Conservation (phyloP, 2,888 invertebrate genomes). For the Callinectes sapidus region DNA sequence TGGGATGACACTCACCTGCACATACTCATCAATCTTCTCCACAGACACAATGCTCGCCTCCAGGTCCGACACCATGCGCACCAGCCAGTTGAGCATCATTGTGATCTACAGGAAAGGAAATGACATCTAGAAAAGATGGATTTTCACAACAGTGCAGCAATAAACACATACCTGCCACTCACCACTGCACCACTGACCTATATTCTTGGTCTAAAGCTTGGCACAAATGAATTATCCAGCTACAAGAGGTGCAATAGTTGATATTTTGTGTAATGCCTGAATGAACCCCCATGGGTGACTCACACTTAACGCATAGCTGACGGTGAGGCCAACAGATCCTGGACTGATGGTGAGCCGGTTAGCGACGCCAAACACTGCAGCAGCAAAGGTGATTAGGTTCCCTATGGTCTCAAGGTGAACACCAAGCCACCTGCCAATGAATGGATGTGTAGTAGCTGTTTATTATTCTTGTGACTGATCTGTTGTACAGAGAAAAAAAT, state of each 20-base stretch:
- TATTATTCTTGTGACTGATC: background rate
- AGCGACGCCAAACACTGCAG: conserved; percentile 93
- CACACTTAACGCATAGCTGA: conserved; percentile 77
- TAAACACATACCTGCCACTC: too few species aligned
- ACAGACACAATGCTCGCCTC: conserved; percentile 78
- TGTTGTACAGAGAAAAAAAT: conserved; percentile 17
- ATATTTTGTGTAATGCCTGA: background rate
- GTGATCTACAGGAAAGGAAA: conserved; percentile 75
- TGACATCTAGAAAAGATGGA: background rate
- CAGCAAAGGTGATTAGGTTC: conserved; percentile 94
- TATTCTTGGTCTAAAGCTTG: too few species aligned
- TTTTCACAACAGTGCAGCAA: background rate
- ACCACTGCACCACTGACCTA: too few species aligned
- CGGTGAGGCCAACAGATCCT: conserved; percentile 80
- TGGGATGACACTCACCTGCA: conserved; percentile 77
- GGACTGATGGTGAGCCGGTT: conserved; percentile 83
- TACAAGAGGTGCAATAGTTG: too few species aligned
- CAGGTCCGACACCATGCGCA: conserved; percentile 47
- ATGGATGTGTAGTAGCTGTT: background rate
- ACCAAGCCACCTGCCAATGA: conserved; percentile 87
- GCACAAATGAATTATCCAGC: too few species aligned
- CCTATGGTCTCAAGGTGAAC: conserved; percentile 97
- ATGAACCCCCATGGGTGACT: conserved; percentile 54
- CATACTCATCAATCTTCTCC: conserved; percentile 78
- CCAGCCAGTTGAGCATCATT: conserved; percentile 76